These are phyloP conservation scores for Leptinotarsa texana DNA, from an alignment of 1,140 invertebrate genomes.

Conservation along the genomic window DNA sequence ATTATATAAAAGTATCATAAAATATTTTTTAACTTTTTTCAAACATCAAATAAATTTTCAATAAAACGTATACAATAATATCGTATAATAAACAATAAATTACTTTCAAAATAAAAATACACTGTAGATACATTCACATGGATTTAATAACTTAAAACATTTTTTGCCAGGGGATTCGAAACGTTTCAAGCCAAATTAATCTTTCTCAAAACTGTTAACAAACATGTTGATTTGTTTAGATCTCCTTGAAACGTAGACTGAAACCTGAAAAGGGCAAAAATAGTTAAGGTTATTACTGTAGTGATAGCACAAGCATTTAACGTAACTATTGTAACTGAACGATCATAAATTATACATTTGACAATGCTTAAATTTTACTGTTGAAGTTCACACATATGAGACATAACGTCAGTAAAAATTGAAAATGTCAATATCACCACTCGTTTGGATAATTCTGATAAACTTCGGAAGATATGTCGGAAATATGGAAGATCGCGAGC, in stretches of 20 bases:
- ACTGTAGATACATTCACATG: constrained; percentile 32
- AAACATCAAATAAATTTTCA: constrained; percentile 40
- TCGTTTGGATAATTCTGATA: background rate
- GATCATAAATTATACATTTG: constrained; percentile 26
- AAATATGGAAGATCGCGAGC: too few species aligned
- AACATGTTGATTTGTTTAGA: background rate
- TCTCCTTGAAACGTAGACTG: background rate
- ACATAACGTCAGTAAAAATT: constrained; percentile 15
- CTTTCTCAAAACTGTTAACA: background rate
- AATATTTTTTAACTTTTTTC: constrained; percentile 39
- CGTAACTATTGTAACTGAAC: constrained; percentile 27
- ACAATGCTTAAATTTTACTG: constrained; percentile 28
- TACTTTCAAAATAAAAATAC: constrained; percentile 26
- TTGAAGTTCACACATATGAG: constrained; percentile 20
- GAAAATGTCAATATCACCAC: constrained; percentile 22
- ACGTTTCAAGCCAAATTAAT: background rate
- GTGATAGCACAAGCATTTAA: constrained; percentile 29
- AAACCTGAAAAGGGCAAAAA: constrained; percentile 4
- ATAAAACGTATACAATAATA: constrained; percentile 37
- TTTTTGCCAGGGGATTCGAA: background rate
- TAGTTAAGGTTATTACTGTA: constrained; percentile 11
- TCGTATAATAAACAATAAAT: constrained; percentile 38
- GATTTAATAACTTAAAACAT: constrained; percentile 3
- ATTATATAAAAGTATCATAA: constrained; percentile 40
- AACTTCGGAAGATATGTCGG: background rate